Base-by-base conservation (phyloP, 92 coral and sea anemone genomes). In the Actinostola sp. region DNA sequence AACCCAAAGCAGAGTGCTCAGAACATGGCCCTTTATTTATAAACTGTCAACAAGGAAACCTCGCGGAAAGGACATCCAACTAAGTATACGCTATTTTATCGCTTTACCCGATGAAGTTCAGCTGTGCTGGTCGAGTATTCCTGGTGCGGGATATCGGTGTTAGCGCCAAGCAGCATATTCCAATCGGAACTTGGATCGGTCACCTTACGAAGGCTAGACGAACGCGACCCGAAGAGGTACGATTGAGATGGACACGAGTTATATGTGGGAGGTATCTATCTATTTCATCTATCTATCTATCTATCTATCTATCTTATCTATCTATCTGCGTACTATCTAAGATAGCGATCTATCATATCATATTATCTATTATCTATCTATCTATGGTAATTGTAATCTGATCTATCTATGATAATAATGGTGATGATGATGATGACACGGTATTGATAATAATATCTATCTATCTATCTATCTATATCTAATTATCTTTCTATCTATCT, bases 161-260 rank as follows among this genome's bases (percentile, higher is more conserved):
- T 30, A 86, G 95, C 68, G 97, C 99, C 9, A 95, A 86, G 82
- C 93, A 87, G 58, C 91, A 82, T 44, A 92, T 95, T 73, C 99
- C 99, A 16, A 67, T 95, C 49, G 99, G 99, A 19, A 95, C 99
- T 8, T 95, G 99, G 99, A 95, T 95, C 38, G 99, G 99, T 10
- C n/a, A n/a, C 99, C 99, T 43, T 95, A 95, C 78, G 99, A 95
- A 63, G 99, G 99, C n/a, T 21, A 82, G 79, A 38, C 89, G 87
- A 42, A 80, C 89, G 19, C 83, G 82, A 62, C 68, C 86, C 57
- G 97, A 95, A 42, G 99, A 95, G 11, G 72, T 92, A 72, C 88
- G 71, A 86, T 75, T 39, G 83, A 89, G 4, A 80, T 80, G 28
- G 97, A 95, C 63, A 92, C 99, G 0, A 85, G 92, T 27, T 95